These are phyloP conservation scores for Periophthalmus modestus DNA, from an alignment of 2,113 vertebrate species.

Conservation along the genomic window DNA sequence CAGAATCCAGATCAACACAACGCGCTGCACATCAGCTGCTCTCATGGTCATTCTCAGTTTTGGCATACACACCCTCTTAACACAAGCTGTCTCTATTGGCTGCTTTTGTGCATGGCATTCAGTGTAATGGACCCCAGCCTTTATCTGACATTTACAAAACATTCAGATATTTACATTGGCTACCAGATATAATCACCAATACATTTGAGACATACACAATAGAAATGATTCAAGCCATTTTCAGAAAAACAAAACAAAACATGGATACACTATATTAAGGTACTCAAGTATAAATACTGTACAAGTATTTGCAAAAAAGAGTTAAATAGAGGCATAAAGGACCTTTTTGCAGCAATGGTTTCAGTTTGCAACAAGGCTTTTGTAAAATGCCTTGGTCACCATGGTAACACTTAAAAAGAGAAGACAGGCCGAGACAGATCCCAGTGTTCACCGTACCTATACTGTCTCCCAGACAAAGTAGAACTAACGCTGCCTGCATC, in stretches of 20 bases:
- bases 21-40: constrained; percentile 2
- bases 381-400: constrained; percentile 37
- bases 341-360: constrained; percentile 33
- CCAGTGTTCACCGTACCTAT: constrained; percentile 5
- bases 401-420: constrained; percentile 24
- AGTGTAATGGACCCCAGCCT: constrained; percentile 24
- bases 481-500: constrained; percentile 18
- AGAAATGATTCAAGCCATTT: constrained; percentile 39
- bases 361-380: constrained; percentile 14
- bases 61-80: constrained; percentile 19
- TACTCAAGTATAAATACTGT: constrained; percentile 76
- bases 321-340: constrained; percentile 49
- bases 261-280: constrained; percentile 33
- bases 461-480: constrained; percentile 5
- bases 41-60: background rate
- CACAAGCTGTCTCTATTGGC: constrained; percentile 5
- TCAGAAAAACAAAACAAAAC: constrained; percentile 58
- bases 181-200: constrained; percentile 36
- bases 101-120: constrained; percentile 17
- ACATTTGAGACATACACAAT: constrained; percentile 33
- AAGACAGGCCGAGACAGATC: constrained; percentile 35
- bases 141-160: constrained; percentile 30
- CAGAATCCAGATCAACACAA: background rate
- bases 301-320: constrained; percentile 61
- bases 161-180: constrained; percentile 46